Evolutionary conservation across 2,797 vertebrate species (phyloP).

Genomic region (Rhyacichthys aspro): DNA sequence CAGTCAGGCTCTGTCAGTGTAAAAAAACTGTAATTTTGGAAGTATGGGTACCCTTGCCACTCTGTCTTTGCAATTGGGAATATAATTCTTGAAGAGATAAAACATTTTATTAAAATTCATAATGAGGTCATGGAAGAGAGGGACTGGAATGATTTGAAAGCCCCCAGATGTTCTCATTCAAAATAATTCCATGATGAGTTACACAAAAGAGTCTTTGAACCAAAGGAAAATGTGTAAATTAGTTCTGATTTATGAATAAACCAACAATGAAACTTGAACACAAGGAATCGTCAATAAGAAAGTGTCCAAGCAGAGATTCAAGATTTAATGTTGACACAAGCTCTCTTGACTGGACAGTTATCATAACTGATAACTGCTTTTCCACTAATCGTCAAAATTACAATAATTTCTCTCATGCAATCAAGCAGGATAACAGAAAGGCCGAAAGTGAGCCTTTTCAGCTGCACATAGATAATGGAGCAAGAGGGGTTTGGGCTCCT

Average conservation of each 20-base stretch:
- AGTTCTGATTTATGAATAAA: conserved; percentile 42
- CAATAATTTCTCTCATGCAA: conserved; percentile 78
- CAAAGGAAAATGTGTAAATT: conserved; percentile 41
- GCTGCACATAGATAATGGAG: conserved; percentile 61
- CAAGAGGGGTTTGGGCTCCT: conserved; percentile 69
- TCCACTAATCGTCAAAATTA: conserved; percentile 73
- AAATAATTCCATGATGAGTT: conserved; percentile 48
- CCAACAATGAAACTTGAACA: conserved; percentile 33
- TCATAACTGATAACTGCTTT: conserved; percentile 50
- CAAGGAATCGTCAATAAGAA: conserved; percentile 19
- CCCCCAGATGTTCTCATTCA: conserved; percentile 68
- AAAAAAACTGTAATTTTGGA: conserved; percentile 21
- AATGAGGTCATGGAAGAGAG: conserved; percentile 51
- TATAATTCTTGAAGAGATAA: conserved; percentile 41
- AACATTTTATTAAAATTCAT: conserved; percentile 49
- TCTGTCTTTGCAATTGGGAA: conserved; percentile 18
- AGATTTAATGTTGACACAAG: conserved; percentile 11
- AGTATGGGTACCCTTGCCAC: conserved; percentile 13
- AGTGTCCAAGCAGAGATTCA: conserved; percentile 32
- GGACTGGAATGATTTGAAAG: conserved; percentile 43
- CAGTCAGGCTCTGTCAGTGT: conserved; percentile 3
- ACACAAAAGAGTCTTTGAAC: conserved; percentile 36
- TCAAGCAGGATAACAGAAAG: conserved; percentile 74
- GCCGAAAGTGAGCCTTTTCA: conserved; percentile 70
- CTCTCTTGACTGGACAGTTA: conserved; percentile 28